Evolutionary conservation across 2,113 vertebrate species (phyloP).

Genomic region (Leucosticte australis): DNA sequence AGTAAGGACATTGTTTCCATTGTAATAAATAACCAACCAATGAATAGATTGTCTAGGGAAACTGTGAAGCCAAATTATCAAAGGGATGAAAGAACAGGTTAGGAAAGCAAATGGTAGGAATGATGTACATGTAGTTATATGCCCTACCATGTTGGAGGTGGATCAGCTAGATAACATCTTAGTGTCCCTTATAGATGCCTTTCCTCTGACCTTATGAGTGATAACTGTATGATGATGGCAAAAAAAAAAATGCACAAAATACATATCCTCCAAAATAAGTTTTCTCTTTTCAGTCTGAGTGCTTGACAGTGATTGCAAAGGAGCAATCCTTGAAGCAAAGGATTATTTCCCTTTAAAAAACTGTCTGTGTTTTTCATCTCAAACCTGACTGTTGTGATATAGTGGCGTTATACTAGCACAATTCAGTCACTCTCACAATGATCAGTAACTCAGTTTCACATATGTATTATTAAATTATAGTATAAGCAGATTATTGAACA

Average conservation of each 20-base stretch:
- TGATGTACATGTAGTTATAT: not conserved
- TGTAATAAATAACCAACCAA: not conserved
- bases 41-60: not conserved
- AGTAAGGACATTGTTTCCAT: not conserved
- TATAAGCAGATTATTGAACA: not conserved
- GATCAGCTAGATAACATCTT: not conserved
- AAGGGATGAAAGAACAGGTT: not conserved
- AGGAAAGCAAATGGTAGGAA: not conserved
- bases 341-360: not conserved
- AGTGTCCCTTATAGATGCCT: not conserved
- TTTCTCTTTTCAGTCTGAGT: not conserved
- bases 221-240: not conserved
- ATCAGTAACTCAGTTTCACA: not conserved
- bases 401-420: not conserved
- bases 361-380: not conserved
- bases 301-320: not conserved
- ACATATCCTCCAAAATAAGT: not conserved
- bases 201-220: not conserved
- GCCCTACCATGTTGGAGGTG: not conserved
- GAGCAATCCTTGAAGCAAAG: no score
- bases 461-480: not conserved
- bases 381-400: not conserved
- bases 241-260: not conserved
- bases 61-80: not conserved
- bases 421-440: not conserved